Conservation (phyloP, 1,140 invertebrate genomes). For the Sipha flava region DNA sequence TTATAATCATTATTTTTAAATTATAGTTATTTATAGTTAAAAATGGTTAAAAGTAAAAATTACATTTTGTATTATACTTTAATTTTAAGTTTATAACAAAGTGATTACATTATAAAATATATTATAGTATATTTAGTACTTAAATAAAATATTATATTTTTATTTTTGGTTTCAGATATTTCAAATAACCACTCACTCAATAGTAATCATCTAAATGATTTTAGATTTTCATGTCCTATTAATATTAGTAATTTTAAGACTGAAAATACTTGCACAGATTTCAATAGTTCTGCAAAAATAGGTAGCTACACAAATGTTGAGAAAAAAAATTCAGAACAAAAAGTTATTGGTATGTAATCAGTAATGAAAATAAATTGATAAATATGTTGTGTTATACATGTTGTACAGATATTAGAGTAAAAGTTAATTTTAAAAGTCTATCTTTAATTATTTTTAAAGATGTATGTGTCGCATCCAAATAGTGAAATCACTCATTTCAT, state of each 20-base stretch:
- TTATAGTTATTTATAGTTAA: neutral
- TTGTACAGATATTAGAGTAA: no score
- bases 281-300: neutral
- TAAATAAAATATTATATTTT: neutral
- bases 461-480: no score
- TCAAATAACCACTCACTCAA: neutral
- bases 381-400: no score
- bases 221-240: neutral
- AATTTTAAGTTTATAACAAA: no score
- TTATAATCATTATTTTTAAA: neutral
- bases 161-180: neutral
- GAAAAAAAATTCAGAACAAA: neutral
- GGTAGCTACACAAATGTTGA: neutral
- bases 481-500: no score
- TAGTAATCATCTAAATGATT: neutral
- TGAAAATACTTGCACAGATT: neutral
- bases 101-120: no score
- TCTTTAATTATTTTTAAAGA: no score
- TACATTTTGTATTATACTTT: no score
- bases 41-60: no score
- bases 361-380: no score
- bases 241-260: neutral
- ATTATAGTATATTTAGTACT: no score
- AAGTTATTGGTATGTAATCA: neutral
- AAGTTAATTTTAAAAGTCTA: no score